These are phyloP conservation scores for Tanytarsus gracilentus DNA, from an alignment of 2,888 invertebrate genomes.

Conservation along the genomic window DNA sequence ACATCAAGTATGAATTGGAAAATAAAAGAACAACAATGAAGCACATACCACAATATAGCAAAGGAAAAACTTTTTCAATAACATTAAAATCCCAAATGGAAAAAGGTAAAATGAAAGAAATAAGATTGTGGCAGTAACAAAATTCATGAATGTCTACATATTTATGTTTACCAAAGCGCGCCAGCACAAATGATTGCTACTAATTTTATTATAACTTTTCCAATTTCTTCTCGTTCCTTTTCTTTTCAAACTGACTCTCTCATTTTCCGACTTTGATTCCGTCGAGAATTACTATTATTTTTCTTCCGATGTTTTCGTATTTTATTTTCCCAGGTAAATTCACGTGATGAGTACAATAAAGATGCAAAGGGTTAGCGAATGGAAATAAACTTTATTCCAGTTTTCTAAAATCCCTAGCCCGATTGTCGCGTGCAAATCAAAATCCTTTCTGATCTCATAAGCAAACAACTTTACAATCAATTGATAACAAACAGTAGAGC, in stretches of 20 bases:
- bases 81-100: constrained; percentile 14
- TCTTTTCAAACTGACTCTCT: too few species aligned
- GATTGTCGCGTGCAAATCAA: too few species aligned
- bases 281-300: constrained; percentile 25
- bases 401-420: too few species aligned
- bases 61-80: constrained; percentile 7
- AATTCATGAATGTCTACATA: constrained; percentile 1
- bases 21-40: too few species aligned
- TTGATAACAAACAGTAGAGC: neutral
- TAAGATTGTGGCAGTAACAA: neutral
- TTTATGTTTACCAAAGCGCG: neutral
- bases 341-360: too few species aligned
- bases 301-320: neutral
- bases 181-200: constrained; percentile 21
- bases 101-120: neutral
- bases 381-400: too few species aligned
- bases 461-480: too few species aligned
- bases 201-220: constrained; percentile 29
- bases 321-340: too few species aligned
- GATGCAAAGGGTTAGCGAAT: too few species aligned
- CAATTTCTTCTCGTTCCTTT: constrained; percentile 22
- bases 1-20: too few species aligned
- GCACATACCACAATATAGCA: neutral
- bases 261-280: constrained; percentile 15
- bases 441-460: too few species aligned